Evolutionary conservation across 1,140 invertebrate species (phyloP), one percentile per base, ranked within the genome.

Genomic region (Orius laevigatus): DNA sequence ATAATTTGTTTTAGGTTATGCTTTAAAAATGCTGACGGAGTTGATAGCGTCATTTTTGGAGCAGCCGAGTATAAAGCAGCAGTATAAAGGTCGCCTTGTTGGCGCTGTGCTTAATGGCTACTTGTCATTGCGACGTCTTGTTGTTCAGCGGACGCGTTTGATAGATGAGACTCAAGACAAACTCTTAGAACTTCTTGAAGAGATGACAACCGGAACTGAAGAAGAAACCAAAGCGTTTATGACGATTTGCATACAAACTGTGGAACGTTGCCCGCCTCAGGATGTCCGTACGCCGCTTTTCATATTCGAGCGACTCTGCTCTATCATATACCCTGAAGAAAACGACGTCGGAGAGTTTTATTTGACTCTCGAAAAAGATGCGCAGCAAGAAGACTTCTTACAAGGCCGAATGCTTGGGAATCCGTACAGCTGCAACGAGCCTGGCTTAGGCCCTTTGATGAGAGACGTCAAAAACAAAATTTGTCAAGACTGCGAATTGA

Each of bases 391-490:
- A 69, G 94, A 98, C 66, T 98, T 97, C 66, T 72, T 98, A 51
- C 65, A 88, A 73, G 91, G 90, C 1, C 78, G 93, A 40, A 98
- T 98, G 93, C 69, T 96, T 50, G 92, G 92, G 31, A 98, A 98
- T 71, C 93, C 93, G 1, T 97, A 98, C 66, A 92, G 86, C 40
- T 93, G 87, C 15, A 74, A 81, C 39, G 93, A 97, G 61, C 77
- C 84, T 14, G 92, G 92, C 10, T 73, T 98, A 55, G 93, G 94
- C 2, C 93, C 94, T 0, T 67, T 96, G 0, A 98, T 98, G 94
- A 72, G 94, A 35, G 92, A 98, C 62, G 86, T 98, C 0, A 98
- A 98, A 64, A 98, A 98, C 64, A 97, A 97, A 65, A 94, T 95
- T 52, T 95, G 91, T 60, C 84, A 85, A 58, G 94, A 98, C 68